phyloP scores from a whole-genome alignment of 1,140 invertebrate species.

The Theocolax elegans region DNA sequence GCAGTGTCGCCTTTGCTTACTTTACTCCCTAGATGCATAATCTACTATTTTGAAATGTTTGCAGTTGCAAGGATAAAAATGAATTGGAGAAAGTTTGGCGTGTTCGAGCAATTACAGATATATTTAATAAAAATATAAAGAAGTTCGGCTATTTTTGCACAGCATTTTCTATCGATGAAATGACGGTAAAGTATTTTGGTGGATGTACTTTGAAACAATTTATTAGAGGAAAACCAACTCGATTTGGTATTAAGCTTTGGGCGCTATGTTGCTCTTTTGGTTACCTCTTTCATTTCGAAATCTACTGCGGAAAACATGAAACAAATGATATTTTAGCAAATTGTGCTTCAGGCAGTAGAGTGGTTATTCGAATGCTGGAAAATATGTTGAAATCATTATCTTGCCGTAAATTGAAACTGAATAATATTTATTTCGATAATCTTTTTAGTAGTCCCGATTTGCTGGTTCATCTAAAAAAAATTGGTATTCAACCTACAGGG shows the following conservation, averaged over 20 bases:
- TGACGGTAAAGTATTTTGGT: no score
- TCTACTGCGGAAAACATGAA: slow-evolving; percentile 26
- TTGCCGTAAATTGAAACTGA: not conserved
- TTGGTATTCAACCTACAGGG: slow-evolving; percentile 44
- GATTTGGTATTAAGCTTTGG: slow-evolving; percentile 33
- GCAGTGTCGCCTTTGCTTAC: no score
- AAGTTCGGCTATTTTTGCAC: no score
- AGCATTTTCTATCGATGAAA: no score
- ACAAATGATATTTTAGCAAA: not conserved
- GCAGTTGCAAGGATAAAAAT: no score
- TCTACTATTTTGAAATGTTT: slow-evolving; percentile 30
- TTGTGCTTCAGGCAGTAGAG: not conserved
- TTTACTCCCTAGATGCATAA: no score
- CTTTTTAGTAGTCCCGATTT: slow-evolving; percentile 57
- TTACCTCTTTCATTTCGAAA: slow-evolving; percentile 30
- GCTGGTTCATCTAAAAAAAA: slow-evolving; percentile 47
- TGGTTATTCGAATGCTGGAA: not conserved
- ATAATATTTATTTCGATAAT: slow-evolving; percentile 55
- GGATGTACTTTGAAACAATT: no score
- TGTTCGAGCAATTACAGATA: no score
- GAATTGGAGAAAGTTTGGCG: no score
- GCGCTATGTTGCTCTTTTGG: slow-evolving; percentile 12
- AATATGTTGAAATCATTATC: no score
- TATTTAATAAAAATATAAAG: no score
- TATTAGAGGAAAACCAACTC: no score